Evolutionary conservation across 1,140 invertebrate genomes (phyloP), one percentile per base, ranked within the genome.

Genomic region (Diabrotica virgifera): DNA sequence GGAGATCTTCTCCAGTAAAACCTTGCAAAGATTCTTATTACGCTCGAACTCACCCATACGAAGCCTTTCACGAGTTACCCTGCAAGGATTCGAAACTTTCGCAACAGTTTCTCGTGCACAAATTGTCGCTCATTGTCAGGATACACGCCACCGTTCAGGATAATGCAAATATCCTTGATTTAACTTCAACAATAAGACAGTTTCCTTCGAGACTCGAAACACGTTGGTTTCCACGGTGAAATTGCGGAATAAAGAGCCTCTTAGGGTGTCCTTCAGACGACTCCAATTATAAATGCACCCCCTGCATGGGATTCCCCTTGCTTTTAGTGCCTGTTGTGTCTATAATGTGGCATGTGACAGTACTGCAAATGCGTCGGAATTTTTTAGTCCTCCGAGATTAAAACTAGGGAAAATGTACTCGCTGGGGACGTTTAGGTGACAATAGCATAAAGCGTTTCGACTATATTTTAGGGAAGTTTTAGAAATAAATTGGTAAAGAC

Each of bases 281-380:
- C 58, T 71, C 64, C 70, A 69, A 71, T 71, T 71, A 71, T 69
- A 69, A 65, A 64, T 67, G 67, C 67, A 63, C 64, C 67, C 70
- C 55, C 24, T 36, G 5, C n/a, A 46, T 6, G 40, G n/a, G 40
- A 46, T 10, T 46, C n/a, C 40, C 40, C 40, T 46, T 46, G 37
- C 58, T 50, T 12, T 46, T 14, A 51, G 46, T 13, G 36, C 40
- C n/a, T 46, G 40, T 46, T 46, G 8, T 10, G 40, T 10, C 24
- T 8, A 46, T 46, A 46, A 46, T 46, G 8, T 5, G 40, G 40
- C 40, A 46, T 46, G 40, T 46, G 40, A 46, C 40, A 46, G n/a
- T 46, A 46, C 40, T 5, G n/a, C 40, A n/a, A n/a, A 46, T n/a
- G 40, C 8, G 8, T n/a, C 8, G n/a, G n/a, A 46, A 46, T 46